phyloP scores from a whole-genome alignment of 2,888 invertebrate species.

The Drosophila neutralis region DNA sequence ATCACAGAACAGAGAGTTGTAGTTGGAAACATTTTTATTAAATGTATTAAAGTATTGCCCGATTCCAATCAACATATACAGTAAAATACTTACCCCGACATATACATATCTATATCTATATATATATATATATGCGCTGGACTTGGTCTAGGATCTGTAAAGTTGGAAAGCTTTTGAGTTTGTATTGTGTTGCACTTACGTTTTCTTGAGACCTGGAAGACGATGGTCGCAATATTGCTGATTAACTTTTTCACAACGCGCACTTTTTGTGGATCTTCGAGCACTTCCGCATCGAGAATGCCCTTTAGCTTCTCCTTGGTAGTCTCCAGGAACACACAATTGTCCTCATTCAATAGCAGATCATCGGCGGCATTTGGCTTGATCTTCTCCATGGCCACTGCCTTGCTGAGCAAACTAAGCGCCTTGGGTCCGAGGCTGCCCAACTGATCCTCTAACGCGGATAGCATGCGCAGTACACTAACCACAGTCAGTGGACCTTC shows the following conservation, averaged over 20 bases:
- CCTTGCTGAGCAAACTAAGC: conserved; percentile 90
- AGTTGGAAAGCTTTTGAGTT: conserved; percentile 7
- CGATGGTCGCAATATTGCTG: conserved; percentile 90
- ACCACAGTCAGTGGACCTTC: conserved; percentile 87
- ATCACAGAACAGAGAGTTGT: neutral
- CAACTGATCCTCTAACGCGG: conserved; percentile 92
- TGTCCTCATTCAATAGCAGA: conserved; percentile 89
- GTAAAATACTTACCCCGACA: conserved; percentile 24
- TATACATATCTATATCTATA: neutral
- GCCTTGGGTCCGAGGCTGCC: conserved; percentile 93
- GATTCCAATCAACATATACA: neutral
- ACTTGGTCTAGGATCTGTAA: conserved; percentile 21
- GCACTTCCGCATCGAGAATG: conserved; percentile 89
- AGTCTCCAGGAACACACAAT: conserved; percentile 92
- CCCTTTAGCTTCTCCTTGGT: conserved; percentile 94
- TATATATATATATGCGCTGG: neutral
- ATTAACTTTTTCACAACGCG: conserved; percentile 90
- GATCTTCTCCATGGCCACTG: conserved; percentile 90
- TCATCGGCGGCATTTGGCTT: conserved; percentile 91
- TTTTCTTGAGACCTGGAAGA: conserved; percentile 88
- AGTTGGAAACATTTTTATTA: neutral
- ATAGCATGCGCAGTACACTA: conserved; percentile 90
- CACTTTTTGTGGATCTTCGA: conserved; percentile 86
- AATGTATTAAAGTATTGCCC: conserved; percentile 27
- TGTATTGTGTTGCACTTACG: conserved; percentile 74